Conservation (phyloP, 2,888 invertebrate species). For the Mycalesis mineus region DNA sequence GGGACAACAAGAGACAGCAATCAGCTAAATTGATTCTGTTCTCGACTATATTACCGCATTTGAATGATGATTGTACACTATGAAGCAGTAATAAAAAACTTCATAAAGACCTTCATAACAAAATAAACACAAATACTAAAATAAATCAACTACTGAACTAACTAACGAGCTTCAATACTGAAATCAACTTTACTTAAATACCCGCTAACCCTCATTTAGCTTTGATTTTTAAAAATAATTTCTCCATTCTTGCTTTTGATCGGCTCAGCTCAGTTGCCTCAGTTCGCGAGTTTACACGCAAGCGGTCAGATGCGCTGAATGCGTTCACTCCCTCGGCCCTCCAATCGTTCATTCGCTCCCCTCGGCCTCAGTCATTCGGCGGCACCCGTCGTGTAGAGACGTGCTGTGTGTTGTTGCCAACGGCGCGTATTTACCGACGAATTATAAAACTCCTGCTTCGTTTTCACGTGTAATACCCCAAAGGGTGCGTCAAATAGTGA, state of each 20-base stretch:
- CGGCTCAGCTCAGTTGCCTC: constrained; percentile 24
- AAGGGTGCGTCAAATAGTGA: constrained; percentile 38
- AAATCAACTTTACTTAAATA: not conserved
- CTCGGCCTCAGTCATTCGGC: constrained; percentile 62
- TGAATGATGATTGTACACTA: no score
- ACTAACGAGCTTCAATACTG: no score
- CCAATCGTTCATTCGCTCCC: constrained; percentile 49
- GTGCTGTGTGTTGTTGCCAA: constrained; percentile 28
- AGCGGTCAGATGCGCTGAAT: constrained; percentile 52
- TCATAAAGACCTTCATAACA: no score
- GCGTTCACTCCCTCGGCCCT: constrained; percentile 57
- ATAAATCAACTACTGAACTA: no score
- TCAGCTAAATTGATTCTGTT: no score
- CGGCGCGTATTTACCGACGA: constrained; percentile 55
- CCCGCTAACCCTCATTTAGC: not conserved
- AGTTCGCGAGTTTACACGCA: constrained; percentile 32
- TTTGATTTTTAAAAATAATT: not conserved
- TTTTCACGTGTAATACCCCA: constrained; percentile 47
- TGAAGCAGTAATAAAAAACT: no score
- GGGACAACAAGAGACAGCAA: no score
- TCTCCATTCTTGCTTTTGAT: constrained; percentile 20
- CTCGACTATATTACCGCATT: no score
- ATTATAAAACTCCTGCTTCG: constrained; percentile 46
- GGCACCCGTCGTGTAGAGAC: constrained; percentile 37
- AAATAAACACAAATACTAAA: no score